Conservation (phyloP, 2,113 vertebrate genomes). For the Dipodomys merriami region DNA sequence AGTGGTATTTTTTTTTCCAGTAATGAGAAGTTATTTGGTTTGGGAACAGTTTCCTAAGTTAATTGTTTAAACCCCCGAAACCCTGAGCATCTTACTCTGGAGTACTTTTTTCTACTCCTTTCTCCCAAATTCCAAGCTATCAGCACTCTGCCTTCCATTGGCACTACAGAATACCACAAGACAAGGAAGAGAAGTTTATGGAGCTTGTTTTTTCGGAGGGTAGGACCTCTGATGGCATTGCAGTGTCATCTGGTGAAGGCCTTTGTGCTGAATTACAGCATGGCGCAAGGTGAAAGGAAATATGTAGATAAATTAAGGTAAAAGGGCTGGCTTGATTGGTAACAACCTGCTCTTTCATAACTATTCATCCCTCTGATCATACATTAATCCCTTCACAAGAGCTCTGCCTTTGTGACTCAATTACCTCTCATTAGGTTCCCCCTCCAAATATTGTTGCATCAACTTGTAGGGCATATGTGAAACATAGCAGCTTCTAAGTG, state of each 20-base stretch:
- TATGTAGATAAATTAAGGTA: background rate
- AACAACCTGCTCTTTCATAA: background rate
- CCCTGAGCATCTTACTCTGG: background rate
- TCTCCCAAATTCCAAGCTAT: background rate
- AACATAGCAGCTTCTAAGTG: background rate
- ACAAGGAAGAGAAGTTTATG: background rate
- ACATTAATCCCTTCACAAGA: background rate
- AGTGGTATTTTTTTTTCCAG: background rate
- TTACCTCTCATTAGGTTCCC: background rate
- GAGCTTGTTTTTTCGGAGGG: background rate
- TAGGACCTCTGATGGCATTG: background rate
- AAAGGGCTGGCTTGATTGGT: background rate
- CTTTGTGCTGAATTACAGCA: background rate
- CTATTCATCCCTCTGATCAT: background rate
- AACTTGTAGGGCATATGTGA: background rate
- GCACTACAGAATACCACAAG: background rate
- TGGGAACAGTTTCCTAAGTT: conserved; percentile 28
- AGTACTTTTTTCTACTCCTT: background rate
- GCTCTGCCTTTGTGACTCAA: background rate
- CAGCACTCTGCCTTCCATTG: background rate
- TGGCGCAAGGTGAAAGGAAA: background rate
- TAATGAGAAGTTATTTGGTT: background rate
- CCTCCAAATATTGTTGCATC: background rate
- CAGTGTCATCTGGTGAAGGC: background rate
- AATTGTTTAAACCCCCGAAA: background rate